Conservation (phyloP, 2,113 vertebrate genomes). For the Panthera uncia region DNA sequence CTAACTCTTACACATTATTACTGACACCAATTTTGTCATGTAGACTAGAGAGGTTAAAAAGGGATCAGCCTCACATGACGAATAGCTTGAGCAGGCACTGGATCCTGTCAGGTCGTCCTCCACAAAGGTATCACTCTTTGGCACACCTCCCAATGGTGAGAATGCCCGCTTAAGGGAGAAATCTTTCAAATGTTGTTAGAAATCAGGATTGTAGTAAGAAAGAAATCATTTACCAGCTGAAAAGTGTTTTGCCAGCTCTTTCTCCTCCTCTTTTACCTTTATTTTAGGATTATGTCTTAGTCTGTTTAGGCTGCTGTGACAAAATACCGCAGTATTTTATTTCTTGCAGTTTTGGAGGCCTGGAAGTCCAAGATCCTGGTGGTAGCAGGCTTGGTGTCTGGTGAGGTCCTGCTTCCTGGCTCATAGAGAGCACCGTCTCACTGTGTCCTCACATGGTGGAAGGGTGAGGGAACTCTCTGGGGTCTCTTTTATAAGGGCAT, state of each 20-base stretch:
- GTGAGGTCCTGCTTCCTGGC: neutral
- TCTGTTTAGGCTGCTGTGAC: neutral
- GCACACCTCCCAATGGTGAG: neutral
- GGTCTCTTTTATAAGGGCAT: neutral
- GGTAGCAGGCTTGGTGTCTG: neutral
- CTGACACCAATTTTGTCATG: neutral
- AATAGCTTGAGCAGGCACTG: neutral
- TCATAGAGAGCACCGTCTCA: neutral
- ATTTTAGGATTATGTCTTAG: neutral
- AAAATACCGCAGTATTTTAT: neutral
- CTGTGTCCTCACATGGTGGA: neutral
- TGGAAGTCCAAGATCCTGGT: neutral
- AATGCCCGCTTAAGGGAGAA: neutral
- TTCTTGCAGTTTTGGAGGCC: neutral
- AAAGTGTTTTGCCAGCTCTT: neutral
- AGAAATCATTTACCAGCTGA: neutral
- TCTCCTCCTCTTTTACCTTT: neutral
- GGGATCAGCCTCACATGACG: neutral
- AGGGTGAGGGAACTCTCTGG: neutral
- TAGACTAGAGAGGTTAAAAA: neutral
- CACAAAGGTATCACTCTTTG: neutral
- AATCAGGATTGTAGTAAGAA: neutral
- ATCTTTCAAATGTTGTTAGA: neutral
- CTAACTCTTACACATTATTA: neutral
- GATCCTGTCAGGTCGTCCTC: neutral